Evolutionary conservation across 2,888 invertebrate genomes (phyloP).

Genomic region (Drosophila percnosoma): DNA sequence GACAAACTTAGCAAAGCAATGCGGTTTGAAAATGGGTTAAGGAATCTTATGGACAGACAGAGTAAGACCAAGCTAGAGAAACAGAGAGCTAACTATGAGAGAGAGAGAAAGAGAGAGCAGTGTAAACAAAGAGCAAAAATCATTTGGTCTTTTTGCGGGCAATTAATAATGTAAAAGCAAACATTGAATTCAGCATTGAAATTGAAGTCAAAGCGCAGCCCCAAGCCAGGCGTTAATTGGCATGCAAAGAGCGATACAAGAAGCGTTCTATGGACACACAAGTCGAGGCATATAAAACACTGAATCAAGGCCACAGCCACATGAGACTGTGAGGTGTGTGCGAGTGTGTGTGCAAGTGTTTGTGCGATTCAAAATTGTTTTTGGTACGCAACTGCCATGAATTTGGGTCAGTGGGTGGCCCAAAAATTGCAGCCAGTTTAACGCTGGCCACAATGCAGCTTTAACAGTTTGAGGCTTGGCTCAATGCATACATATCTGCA

Average conservation of each 20-base stretch:
- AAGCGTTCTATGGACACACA: background rate
- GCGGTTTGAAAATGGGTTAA: conserved; percentile 53
- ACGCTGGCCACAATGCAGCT: conserved; percentile 26
- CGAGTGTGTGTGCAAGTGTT: conserved; percentile 20
- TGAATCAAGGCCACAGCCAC: conserved; percentile 36
- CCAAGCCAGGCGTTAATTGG: conserved; percentile 67
- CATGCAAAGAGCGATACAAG: conserved; percentile 34
- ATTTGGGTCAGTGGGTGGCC: conserved; percentile 76
- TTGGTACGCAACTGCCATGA: conserved; percentile 43
- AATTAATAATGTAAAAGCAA: conserved; percentile 59
- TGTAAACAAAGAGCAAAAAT: conserved; percentile 32
- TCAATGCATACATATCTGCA: conserved; percentile 51
- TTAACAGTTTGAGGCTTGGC: conserved; percentile 22
- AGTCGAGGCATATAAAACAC: background rate
- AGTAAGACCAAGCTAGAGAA: background rate
- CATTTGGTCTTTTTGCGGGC: conserved; percentile 51
- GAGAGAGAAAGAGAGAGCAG: background rate
- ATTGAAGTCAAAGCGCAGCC: conserved; percentile 39
- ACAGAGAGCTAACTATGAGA: conserved; percentile 3
- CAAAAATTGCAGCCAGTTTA: conserved; percentile 31
- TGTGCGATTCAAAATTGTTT: conserved; percentile 57
- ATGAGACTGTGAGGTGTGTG: conserved; percentile 23
- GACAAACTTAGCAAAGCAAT: conserved; percentile 45
- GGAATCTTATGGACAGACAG: conserved; percentile 17
- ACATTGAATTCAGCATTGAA: conserved; percentile 46